Base-by-base conservation (phyloP, 2,888 invertebrate genomes). In the Polydrusus cervinus region DNA sequence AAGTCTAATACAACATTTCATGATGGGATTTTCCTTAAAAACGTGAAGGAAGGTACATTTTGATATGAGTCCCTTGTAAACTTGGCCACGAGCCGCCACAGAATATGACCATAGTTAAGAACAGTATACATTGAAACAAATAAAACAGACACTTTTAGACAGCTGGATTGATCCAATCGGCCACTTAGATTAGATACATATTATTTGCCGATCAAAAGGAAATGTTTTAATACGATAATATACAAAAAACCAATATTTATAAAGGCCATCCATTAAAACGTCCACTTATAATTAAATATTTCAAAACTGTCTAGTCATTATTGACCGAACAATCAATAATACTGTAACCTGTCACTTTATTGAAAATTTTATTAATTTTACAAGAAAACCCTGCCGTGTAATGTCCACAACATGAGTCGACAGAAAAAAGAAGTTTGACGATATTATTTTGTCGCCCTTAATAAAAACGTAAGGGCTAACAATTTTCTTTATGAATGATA, bases 301-400 rank as follows among this genome's bases (percentile, higher is more conserved):
- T 18, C 18, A 30, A 68, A 73, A 34, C 38, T 49, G 74, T 38
- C 64, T 61, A 74, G 74, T 74, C 74, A 74, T 64, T 62, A 51
- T 67, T 62, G 62, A 51, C 61, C 68, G 34, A 64, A 62, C 55
- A 74, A 74, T 74, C 68, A 69, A 74, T 74, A 74, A 69, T 69
- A 62, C 62, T 53, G 68, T 74, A 71, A 74, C 74, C 40, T 74
- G 74, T 74, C 74, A 74, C 69, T 74, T 60, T 61, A 62, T 53
- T 62, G 71, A 66, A 72, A 65, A 55, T 66, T 72, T 66, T 72
- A 72, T 72, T 72, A 72, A 72, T 65, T 72, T 55, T 49, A 66
- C 65, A 66, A 71, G 71, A 72, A 72, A 72, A 72, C 57, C 60
- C 71, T 66, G 66, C 64, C 66, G 66, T 60, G 71, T 72, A 72